phyloP scores from a whole-genome alignment of 1,140 invertebrate species.

The Bursaphelenchus mucronatus region DNA sequence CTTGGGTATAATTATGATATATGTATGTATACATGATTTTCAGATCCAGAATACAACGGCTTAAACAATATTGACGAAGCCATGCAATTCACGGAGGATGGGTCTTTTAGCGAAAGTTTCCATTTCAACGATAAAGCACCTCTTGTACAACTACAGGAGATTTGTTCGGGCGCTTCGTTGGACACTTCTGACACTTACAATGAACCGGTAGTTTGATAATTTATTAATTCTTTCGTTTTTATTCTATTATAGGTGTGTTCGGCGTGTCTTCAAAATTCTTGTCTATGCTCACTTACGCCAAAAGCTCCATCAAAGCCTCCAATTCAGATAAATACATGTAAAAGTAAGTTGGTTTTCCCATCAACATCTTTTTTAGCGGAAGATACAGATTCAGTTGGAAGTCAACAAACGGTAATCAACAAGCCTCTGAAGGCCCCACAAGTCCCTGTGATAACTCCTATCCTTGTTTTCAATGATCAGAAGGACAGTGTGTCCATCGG shows the following conservation, averaged over 20 bases:
- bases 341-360: too few species aligned
- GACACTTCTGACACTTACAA: constrained; percentile 40
- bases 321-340: too few species aligned
- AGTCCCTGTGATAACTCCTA: not conserved
- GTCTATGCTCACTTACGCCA: too few species aligned
- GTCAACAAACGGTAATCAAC: constrained; percentile 55
- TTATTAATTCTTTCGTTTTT: constrained; percentile 4
- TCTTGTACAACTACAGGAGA: constrained; percentile 55
- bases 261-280: too few species aligned
- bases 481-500: constrained; percentile 22
- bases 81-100: constrained; percentile 34
- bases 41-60: constrained; percentile 23
- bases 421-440: constrained; percentile 3
- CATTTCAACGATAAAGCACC: constrained; percentile 42
- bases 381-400: constrained; percentile 45
- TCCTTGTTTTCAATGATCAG: constrained; percentile 13
- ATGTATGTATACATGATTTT: constrained; percentile 20
- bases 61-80: constrained; percentile 40
- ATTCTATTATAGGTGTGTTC: too few species aligned
- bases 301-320: too few species aligned
- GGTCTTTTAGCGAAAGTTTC: constrained; percentile 39
- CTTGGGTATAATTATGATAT: constrained; percentile 29
- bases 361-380: constrained; percentile 25
- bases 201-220: not conserved
- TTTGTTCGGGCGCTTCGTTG: constrained; percentile 54